Conservation (phyloP, 2,113 vertebrate genomes). For the Scomber japonicus region DNA sequence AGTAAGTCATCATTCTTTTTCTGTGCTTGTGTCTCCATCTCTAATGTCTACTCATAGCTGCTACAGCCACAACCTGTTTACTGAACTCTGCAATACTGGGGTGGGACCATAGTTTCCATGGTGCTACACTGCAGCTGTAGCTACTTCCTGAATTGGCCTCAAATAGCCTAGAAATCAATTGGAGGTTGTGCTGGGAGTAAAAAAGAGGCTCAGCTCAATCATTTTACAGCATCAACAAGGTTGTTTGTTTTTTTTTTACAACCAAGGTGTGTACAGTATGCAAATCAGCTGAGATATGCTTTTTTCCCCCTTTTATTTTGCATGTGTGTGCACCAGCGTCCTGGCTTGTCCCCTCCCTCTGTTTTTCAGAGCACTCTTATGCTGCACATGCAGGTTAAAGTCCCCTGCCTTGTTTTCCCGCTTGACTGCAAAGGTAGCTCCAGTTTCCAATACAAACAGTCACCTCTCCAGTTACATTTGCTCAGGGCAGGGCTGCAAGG, state of each 20-base stretch:
- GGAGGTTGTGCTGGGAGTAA: not conserved
- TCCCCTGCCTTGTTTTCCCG: slow-evolving; percentile 76
- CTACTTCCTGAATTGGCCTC: slow-evolving; percentile 40
- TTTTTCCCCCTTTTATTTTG: not conserved
- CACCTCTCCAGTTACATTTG: slow-evolving; percentile 82
- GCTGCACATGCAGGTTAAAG: slow-evolving; percentile 74
- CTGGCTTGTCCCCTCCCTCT: slow-evolving; percentile 54
- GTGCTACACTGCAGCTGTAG: slow-evolving; percentile 23
- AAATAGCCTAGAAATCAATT: slow-evolving; percentile 34
- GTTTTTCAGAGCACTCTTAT: slow-evolving; percentile 35
- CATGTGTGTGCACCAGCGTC: slow-evolving; percentile 8
- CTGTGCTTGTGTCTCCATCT: slow-evolving; percentile 27
- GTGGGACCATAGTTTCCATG: slow-evolving; percentile 57
- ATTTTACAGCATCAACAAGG: not conserved
- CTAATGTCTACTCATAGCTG: slow-evolving; percentile 28
- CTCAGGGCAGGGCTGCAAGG: slow-evolving; percentile 61
- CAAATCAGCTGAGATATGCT: slow-evolving; percentile 35
- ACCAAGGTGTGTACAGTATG: slow-evolving; percentile 16
- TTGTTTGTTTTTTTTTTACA: slow-evolving; percentile 4
- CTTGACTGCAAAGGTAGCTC: slow-evolving; percentile 72
- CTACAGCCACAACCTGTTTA: slow-evolving; percentile 50
- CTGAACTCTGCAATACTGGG: slow-evolving; percentile 29
- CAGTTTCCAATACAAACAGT: slow-evolving; percentile 83
- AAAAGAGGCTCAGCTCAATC: not conserved
- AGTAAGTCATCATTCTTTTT: slow-evolving; percentile 86